These are phyloP conservation scores for Caiman crocodilus DNA, from an alignment of 2,797 vertebrate genomes.

Conservation along the genomic window DNA sequence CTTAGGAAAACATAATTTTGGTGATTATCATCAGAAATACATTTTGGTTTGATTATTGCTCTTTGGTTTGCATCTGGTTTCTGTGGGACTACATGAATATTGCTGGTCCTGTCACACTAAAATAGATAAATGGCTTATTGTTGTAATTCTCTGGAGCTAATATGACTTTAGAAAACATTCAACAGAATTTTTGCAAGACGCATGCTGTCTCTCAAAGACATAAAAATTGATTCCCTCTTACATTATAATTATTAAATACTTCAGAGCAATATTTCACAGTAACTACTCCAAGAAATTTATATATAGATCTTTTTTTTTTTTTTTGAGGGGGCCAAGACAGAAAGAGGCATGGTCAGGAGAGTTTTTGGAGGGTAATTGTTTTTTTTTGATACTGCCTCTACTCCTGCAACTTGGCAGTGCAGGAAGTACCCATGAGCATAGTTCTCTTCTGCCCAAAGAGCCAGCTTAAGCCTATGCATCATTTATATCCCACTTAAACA, in stretches of 20 bases:
- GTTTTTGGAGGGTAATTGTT: background rate
- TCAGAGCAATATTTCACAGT: background rate
- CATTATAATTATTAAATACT: background rate
- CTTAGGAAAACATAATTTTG: background rate
- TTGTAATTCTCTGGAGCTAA: background rate
- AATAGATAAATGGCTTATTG: background rate
- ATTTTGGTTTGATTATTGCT: fast-evolving
- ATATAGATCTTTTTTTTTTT: background rate
- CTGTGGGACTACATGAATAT: background rate
- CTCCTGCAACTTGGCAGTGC: background rate
- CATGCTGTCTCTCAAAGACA: background rate
- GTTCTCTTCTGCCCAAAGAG: background rate
- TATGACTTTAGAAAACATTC: background rate
- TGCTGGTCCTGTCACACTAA: background rate
- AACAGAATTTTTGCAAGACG: background rate
- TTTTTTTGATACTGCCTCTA: background rate
- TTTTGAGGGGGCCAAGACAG: background rate
- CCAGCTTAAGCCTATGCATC: background rate
- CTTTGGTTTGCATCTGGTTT: background rate
- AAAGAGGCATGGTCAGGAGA: background rate
- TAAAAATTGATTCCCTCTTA: background rate
- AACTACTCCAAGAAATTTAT: background rate
- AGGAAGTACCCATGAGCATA: background rate
- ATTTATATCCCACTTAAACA: background rate
- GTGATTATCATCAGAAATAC: background rate